Evolutionary conservation across 2,113 vertebrate species (phyloP).

Genomic region (Megalops atlanticus): DNA sequence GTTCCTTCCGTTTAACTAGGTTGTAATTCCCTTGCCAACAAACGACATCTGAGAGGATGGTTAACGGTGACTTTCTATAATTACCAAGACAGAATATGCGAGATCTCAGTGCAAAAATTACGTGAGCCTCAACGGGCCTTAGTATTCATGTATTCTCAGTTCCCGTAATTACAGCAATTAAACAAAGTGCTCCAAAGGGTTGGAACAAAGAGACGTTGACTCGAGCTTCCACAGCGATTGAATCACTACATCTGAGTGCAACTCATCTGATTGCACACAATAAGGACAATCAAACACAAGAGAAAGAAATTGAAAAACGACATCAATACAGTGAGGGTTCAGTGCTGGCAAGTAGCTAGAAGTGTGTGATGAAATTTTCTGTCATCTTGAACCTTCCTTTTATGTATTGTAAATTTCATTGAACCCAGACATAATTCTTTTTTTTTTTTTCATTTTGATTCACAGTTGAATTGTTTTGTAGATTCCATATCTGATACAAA

Average conservation of each 20-base stretch:
- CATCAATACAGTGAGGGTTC: too few species aligned
- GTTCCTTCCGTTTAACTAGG: too few species aligned
- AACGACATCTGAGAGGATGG: neutral
- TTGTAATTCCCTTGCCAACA: conserved; percentile 29
- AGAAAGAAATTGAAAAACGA: neutral
- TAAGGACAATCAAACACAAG: neutral
- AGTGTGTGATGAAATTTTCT: too few species aligned
- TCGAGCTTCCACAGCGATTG: too few species aligned
- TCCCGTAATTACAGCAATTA: neutral
- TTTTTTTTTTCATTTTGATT: too few species aligned
- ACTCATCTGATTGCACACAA: neutral
- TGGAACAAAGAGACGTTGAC: neutral
- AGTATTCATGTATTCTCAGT: neutral
- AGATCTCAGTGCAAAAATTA: neutral
- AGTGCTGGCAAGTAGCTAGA: too few species aligned
- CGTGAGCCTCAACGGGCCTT: too few species aligned
- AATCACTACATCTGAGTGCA: neutral
- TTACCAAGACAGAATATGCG: neutral
- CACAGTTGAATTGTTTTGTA: too few species aligned
- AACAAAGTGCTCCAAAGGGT: neutral
- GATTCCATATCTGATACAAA: too few species aligned
- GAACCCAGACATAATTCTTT: too few species aligned
- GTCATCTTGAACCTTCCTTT: too few species aligned
- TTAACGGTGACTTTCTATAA: neutral
- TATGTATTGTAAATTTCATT: too few species aligned